Percentiles rank a stretch among this genome's conserved stretches.
Conservation (phyloP, 2,797 vertebrate genomes). For the Takifugu ocellatus region DNA sequence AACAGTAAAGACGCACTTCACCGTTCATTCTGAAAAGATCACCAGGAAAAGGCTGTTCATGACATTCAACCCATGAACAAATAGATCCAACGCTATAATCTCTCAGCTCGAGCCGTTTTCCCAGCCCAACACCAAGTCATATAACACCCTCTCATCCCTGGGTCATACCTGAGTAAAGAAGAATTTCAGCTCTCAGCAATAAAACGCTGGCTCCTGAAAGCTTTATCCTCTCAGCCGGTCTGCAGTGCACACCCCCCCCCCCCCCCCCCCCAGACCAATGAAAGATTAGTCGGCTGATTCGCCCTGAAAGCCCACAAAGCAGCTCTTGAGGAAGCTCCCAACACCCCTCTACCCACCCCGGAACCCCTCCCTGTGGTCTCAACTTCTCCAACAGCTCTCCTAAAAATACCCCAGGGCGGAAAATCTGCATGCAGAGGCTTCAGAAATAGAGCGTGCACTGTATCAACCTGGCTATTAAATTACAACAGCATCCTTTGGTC, state of each 20-base stretch:
- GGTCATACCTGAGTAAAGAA: slow-evolving; percentile 31
- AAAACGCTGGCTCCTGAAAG: slow-evolving; percentile 19
- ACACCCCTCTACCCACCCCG: slow-evolving; percentile 13
- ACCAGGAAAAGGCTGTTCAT: slow-evolving; percentile 6
- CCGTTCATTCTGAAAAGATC: not conserved
- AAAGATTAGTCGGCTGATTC: slow-evolving; percentile 15
- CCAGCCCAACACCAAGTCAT: no score
- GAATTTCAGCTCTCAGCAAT: slow-evolving; percentile 15
- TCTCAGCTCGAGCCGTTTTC: no score
- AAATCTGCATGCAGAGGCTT: slow-evolving; percentile 28
- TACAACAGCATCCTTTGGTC: slow-evolving; percentile 38
- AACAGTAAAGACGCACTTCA: no score
- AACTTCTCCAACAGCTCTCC: slow-evolving; percentile 44
- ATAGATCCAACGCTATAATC: no score
- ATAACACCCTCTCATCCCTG: not conserved
- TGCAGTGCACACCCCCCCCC: slow-evolving; percentile 16
- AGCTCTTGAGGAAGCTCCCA: slow-evolving; percentile 16
- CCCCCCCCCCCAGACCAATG: slow-evolving; percentile 8
- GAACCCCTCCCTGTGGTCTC: slow-evolving; percentile 13
- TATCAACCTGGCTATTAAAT: slow-evolving; percentile 39
- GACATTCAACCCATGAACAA: no score
- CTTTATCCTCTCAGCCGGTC: slow-evolving; percentile 38
- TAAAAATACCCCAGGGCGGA: slow-evolving; percentile 53
- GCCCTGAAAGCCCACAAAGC: slow-evolving; percentile 31
- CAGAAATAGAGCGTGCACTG: slow-evolving; percentile 50